Evolutionary conservation across 2,113 vertebrate genomes (phyloP), one percentile per base, ranked within the genome.

Genomic region (Mungos mungo): DNA sequence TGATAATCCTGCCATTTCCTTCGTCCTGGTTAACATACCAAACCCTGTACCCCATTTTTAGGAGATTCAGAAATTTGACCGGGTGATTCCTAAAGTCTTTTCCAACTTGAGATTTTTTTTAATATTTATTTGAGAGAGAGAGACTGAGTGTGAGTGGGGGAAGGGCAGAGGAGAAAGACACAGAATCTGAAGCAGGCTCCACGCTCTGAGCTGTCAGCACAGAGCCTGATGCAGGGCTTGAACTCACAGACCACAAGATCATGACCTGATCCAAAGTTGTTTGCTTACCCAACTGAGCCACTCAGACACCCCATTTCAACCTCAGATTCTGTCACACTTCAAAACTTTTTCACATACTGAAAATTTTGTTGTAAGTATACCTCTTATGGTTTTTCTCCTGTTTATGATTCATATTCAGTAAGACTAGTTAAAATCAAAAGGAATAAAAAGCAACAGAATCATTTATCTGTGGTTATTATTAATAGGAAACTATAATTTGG

Each of bases 361-460:
- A 74, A 65, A 45, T 14, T 1, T 29, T 72, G 23, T 66, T 29
- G 47, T 35, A 72, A 82, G 35, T 45, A 54, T n/a, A 23, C 66
- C 63, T 66, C 25, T 65, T 74, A 45, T 1, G 23, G n/a, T 13
- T 35, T 71, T 90, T 92, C 65, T 69, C 76, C 25, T 60, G 60
- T 31, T 65, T 63, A 35, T 77, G 35, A 65, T 54, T 87, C 35
- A 68, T 14, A 35, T 15, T 72, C n/a, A 77, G 21, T 11, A 18
- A 96, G 10, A 8, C 21, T 65, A 45, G 25, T 93, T 95, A 84
- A 84, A 86, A 72, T 91, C 29, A 71, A 92, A 95, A 81, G 21
- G 31, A 89, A 69, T 71, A n/a, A 71, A 84, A 92, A 85, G 15
- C 35, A 68, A 71, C 54, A 72, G 35, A 80, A 54, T 13, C 18